Evolutionary conservation across 1,140 invertebrate species (phyloP).

Genomic region (Papilio polyxenes): DNA sequence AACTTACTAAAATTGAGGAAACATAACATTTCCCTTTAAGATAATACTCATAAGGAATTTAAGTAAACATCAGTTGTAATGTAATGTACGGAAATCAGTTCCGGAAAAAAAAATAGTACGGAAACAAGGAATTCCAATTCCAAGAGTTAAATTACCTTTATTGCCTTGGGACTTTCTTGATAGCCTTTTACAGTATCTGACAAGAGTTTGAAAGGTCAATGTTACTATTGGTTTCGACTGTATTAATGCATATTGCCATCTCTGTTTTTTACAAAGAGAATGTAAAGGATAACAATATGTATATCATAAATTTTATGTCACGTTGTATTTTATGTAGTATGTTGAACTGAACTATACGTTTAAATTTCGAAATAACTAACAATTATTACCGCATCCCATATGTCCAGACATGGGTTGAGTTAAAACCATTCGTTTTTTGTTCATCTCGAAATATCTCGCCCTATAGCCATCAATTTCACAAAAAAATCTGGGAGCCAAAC

Average conservation of each 20-base stretch:
- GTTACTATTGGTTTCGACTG: too few species aligned
- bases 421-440: conserved; percentile 41
- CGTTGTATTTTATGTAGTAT: too few species aligned
- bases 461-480: conserved; percentile 48
- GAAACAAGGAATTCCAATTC: not conserved
- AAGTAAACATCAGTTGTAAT: not conserved
- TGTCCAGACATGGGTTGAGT: not conserved
- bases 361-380: not conserved
- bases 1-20: not conserved
- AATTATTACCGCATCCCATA: not conserved
- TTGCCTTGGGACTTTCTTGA: conserved; percentile 10
- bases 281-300: too few species aligned
- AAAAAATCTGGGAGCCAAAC: conserved; percentile 56
- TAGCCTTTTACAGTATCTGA: conserved; percentile 25
- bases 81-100: conserved; percentile 11
- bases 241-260: too few species aligned
- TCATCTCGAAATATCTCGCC: conserved; percentile 45
- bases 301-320: too few species aligned
- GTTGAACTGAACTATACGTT: not conserved
- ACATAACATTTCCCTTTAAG: conserved; percentile 2
- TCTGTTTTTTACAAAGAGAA: too few species aligned
- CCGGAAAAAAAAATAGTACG: conserved; percentile 23
- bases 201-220: not conserved
- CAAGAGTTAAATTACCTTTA: not conserved
- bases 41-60: conserved; percentile 9